Evolutionary conservation across 2,888 invertebrate genomes (phyloP), one percentile per base, ranked within the genome.

Genomic region (Eupithecia inturbata): DNA sequence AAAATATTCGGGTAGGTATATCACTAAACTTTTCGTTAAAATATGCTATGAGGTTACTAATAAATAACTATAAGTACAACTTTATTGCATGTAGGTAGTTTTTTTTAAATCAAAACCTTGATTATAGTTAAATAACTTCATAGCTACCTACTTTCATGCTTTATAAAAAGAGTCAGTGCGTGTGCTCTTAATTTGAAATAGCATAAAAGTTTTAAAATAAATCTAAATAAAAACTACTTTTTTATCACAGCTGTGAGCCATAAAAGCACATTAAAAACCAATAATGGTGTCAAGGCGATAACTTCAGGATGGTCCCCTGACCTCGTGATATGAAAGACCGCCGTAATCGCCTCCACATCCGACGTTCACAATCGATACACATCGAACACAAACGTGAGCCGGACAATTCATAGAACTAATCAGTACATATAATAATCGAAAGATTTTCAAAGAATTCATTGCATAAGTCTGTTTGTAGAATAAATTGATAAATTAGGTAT

Each of bases 271-370:
- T 73, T 76, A 62, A 73, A 72, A 68, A 73, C 71, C 70, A 75
- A 75, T 75, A 73, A 71, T 22, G 22, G 63, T 73, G 72, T 70
- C 70, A 67, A 53, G 57, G 9, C 64, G 75, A 75, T 75, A 75
- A 70, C 70, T 70, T 60, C 19, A 62, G 22, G 72, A 75, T 72
- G 68, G 70, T 72, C 85, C 6, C 82, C 79, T 75, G 74, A 62
- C 76, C 76, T 78, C 70, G 73, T 75, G 72, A 64, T 57, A 72
- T 63, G 72, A 73, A 63, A 74, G 16, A 67, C 36, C 81, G 84
- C 82, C 83, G 83, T 77, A 57, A 79, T 76, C 84, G 86, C 85
- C 85, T 82, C 5, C 82, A 73, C 82, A 84, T 88, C 87, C 88
- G 82, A 85, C 57, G 76, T 90, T 88, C 88, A 84, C 16, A 60